Base-by-base conservation (phyloP, 2,113 vertebrate genomes). In the Paradoxurus hermaphroditus region DNA sequence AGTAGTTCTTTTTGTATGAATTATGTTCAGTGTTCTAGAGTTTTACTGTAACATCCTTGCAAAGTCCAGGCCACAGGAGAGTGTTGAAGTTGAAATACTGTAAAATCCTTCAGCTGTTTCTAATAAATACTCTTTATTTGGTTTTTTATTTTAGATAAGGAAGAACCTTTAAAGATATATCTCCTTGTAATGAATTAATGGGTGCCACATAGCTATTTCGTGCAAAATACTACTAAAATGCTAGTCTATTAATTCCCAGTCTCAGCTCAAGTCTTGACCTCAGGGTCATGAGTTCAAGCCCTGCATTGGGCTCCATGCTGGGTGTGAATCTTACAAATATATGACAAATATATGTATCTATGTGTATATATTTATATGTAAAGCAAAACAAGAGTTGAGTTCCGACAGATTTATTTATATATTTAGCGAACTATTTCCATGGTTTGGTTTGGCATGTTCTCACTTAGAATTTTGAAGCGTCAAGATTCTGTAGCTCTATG, bases 401-500 rank as follows among this genome's bases (percentile, higher is more conserved):
- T 97, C 44, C 93, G 39, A 39, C 36, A n/a, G 83, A 53, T 31
- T 87, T 84, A 93, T 19, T 96, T 15, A 39, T 59, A 41, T n/a
- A 18, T 79, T 41, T 53, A 3, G n/a, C n/a, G 25, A 94, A 85
- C 34, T 87, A 3, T 93, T 62, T 81, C n/a, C 6, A 3, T 78
- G 27, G 39, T 90, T 82, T 93, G 6, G 27, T 93, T 91, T 86
- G 62, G 14, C 8, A 39, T 72, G 1, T 46, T 90, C 5, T 65
- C 83, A 34, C 51, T 31, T 96, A 96, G 97, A 98, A 97, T 95
- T 95, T 89, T 97, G 96, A 96, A 77, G 46, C 41, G 65, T 87
- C 70, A 93, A 29, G 21, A 96, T 96, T 98, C 95, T 86, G 10
- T 94, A 86, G 36, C 90, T 82, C 86, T 78, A 89, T 94, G 92